Base-by-base conservation (phyloP, 2,888 invertebrate species). In the Lapara coniferarum region DNA sequence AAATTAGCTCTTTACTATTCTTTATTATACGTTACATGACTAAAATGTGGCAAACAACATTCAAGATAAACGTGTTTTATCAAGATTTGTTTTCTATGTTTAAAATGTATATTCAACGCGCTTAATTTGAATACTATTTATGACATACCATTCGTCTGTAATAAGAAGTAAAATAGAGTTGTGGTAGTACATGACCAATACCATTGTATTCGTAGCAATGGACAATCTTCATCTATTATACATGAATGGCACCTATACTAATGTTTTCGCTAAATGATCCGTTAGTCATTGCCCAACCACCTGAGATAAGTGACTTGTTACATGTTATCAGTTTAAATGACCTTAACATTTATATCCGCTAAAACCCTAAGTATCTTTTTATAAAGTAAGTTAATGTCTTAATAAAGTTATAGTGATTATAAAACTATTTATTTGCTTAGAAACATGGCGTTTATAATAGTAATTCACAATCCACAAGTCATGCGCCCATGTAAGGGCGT, bases 231-330 rank as follows among this genome's bases (percentile, higher is more conserved):
- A 63, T 46, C 16, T 46, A n/a, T 12, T 63, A 14, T 14, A 58
- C 46, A 46, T 46, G 46, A 63, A 63, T 46, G 19, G 59, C 59
- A 63, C 46, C 44, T 63, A 19, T 6, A 12, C 12, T 63, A 49
- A n/a, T 19, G 59, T 63, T 63, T 63, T 46, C 19, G 59, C n/a
- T 46, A 46, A 46, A 63, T 59, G 44, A 56, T 19, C 16, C 16
- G 3, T 10, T 44, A 44, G 44, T 44, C 2, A 16, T 58, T 14
- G 37, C n/a, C n/a, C 25, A 13, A 25, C 58, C n/a, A 44, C n/a
- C 58, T 63, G 6, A 16, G 19, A n/a, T 16, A 1, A 55, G n/a
- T 52, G 10, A 55, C 56, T 59, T 44, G n/a, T 44, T 10, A 52
- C 5, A 52, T 52, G 7, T 52, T 52, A n/a, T 52, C 52, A 14